Evolutionary conservation across 1,140 invertebrate genomes (phyloP).

Genomic region (Camponotus floridanus): DNA sequence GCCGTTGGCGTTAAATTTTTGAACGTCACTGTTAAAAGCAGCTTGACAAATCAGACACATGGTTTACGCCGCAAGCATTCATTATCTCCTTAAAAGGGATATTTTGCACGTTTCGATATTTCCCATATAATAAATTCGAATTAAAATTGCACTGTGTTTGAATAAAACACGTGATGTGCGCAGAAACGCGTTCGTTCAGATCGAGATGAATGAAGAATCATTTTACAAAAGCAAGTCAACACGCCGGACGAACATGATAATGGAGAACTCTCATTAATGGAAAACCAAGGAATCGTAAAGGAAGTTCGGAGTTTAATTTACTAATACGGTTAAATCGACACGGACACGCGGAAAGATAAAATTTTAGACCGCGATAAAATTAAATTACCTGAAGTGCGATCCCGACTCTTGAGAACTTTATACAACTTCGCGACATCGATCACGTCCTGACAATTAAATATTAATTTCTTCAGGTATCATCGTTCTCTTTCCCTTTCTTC

Average conservation of each 20-base stretch:
- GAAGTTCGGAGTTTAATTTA: constrained; percentile 50
- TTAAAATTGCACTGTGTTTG: neutral
- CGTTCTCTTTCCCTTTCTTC: neutral
- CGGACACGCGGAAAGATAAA: constrained; percentile 41
- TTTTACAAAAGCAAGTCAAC: neutral
- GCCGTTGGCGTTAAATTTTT: constrained; percentile 50
- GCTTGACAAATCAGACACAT: constrained; percentile 49
- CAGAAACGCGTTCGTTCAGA: neutral
- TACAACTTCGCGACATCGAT: constrained; percentile 56
- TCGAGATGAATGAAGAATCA: neutral
- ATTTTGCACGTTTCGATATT: neutral
- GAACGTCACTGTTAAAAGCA: constrained; percentile 36
- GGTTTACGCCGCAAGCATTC: constrained; percentile 16
- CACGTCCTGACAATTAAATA: constrained; percentile 57
- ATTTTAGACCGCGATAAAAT: constrained; percentile 57
- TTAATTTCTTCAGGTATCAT: constrained; percentile 31
- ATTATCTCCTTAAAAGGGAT: neutral
- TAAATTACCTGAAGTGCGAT: constrained; percentile 33
- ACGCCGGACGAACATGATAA: constrained; percentile 2
- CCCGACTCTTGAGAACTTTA: constrained; percentile 30
- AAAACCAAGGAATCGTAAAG: constrained; percentile 28
- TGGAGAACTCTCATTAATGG: constrained; percentile 19
- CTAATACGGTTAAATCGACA: constrained; percentile 59
- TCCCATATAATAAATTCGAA: neutral
- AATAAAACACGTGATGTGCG: neutral